Base-by-base conservation (phyloP, 2,888 invertebrate genomes). In the Plagodis dolabraria region DNA sequence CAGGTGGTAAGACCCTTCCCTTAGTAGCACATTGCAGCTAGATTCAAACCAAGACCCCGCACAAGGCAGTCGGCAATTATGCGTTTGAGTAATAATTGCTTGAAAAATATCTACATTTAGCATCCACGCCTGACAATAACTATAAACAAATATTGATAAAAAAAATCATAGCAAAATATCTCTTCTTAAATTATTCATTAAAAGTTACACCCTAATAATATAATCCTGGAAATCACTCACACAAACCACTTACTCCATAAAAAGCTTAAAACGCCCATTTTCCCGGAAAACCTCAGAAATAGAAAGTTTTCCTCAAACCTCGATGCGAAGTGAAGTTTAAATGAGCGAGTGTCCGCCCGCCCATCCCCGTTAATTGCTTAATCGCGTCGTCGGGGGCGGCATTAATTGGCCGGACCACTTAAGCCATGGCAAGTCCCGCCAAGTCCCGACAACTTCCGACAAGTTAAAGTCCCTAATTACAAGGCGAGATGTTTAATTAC, bases 401-500 rank as follows among this genome's bases (percentile, higher is more conserved):
- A 80, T 82, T 90, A 91, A 91, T 92, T 89, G 89, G 86, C 83
- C 86, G 85, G 89, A 82, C 87, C 90, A 88, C 90, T 91, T 89
- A 82, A 80, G 77, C 82, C 80, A 82, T 2, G 22, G 82, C 80
- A 79, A 82, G 79, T 77, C 75, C 83, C 82, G 84, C 79, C 77
- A 80, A 82, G 71, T 78, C 76, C 78, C 80, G 79, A 79, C 80
- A 82, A 83, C 78, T 84, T 82, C 81, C 84, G 80, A 79, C 85
- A 83, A 83, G 75, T 83, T 85, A 83, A 81, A 86, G 75, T 72
- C 76, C 72, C 85, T 92, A 92, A 92, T 92, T 91, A 92, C 89
- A 91, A 86, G 90, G 87, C 87, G 88, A 85, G 86, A 88, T 91
- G 90, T 85, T 90, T 92, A 92, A 92, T 92, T 92, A 91, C 82